Evolutionary conservation across 2,797 vertebrate genomes (phyloP).

Genomic region (Coregonus sp.): DNA sequence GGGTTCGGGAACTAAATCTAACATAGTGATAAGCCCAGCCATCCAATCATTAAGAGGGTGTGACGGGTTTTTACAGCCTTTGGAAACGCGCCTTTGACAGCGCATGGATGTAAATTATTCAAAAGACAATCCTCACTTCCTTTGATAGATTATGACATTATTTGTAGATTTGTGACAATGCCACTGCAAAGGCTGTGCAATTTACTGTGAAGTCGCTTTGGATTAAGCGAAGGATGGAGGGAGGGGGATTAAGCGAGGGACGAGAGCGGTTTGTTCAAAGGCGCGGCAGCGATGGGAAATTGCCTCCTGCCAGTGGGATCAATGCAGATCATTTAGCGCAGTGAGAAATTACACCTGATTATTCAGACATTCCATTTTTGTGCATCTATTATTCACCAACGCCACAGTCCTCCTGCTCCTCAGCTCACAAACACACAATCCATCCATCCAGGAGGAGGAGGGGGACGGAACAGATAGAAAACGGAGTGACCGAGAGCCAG

Average conservation of each 20-base stretch:
- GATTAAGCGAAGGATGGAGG: constrained; percentile 7
- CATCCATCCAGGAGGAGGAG: constrained; percentile 35
- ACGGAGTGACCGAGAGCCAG: background rate
- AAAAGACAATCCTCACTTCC: constrained; percentile 25
- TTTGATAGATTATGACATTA: constrained; percentile 66
- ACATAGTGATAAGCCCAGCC: constrained; percentile 49
- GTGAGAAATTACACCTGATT: constrained; percentile 74
- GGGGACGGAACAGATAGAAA: constrained; percentile 19
- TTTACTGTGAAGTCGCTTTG: constrained; percentile 36
- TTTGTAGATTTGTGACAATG: constrained; percentile 65
- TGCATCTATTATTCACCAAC: constrained; percentile 60
- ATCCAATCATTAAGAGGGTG: constrained; percentile 54
- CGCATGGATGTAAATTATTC: constrained; percentile 51
- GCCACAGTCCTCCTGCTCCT: constrained; percentile 15
- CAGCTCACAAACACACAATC: constrained; percentile 31
- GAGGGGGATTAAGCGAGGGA: constrained; percentile 6
- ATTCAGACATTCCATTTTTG: constrained; percentile 67
- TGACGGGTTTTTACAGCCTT: constrained; percentile 45
- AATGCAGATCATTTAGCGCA: constrained; percentile 72
- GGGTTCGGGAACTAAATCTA: constrained; percentile 37
- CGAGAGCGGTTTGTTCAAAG: constrained; percentile 43
- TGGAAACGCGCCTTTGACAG: constrained; percentile 57
- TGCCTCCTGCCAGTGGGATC: constrained; percentile 68
- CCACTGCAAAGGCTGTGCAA: constrained; percentile 33
- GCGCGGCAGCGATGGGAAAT: constrained; percentile 64